Percentiles rank a stretch among this genome's conserved stretches.
phyloP scores from a whole-genome alignment of 1,140 invertebrate genomes.

The Zeugodacus cucurbitae region DNA sequence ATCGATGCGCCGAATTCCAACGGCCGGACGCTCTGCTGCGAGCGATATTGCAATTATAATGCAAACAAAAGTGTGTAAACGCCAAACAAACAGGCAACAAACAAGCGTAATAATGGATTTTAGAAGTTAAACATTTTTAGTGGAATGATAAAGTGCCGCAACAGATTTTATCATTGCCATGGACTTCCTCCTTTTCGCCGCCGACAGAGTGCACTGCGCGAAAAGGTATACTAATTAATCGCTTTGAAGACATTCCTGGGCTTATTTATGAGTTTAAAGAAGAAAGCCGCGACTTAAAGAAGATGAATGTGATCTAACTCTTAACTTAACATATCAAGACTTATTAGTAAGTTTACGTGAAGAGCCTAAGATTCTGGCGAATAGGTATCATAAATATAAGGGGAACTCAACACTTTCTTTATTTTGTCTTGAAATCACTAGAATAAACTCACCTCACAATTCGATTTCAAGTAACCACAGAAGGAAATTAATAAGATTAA shows the following conservation, averaged over 20 bases:
- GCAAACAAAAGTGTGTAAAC: neutral
- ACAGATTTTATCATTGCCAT: slow-evolving; percentile 28
- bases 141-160: slow-evolving; percentile 12
- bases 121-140: slow-evolving; percentile 36
- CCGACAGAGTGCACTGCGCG: neutral
- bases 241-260: neutral
- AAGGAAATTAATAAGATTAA: too few species aligned
- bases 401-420: too few species aligned
- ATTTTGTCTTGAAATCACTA: too few species aligned
- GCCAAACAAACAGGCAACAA: slow-evolving; percentile 3
- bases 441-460: too few species aligned
- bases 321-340: too few species aligned
- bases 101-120: slow-evolving; percentile 32
- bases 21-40: neutral
- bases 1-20: slow-evolving; percentile 15
- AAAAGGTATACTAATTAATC: neutral
- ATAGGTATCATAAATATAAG: too few species aligned
- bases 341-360: too few species aligned
- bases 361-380: too few species aligned
- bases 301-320: too few species aligned
- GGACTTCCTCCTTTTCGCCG: slow-evolving; percentile 8
- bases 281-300: too few species aligned
- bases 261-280: too few species aligned
- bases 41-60: neutral
- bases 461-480: too few species aligned